Percentiles rank a stretch among this genome's conserved stretches.
Conservation (phyloP, 2,888 invertebrate genomes). For the Stictocephala bisonia region DNA sequence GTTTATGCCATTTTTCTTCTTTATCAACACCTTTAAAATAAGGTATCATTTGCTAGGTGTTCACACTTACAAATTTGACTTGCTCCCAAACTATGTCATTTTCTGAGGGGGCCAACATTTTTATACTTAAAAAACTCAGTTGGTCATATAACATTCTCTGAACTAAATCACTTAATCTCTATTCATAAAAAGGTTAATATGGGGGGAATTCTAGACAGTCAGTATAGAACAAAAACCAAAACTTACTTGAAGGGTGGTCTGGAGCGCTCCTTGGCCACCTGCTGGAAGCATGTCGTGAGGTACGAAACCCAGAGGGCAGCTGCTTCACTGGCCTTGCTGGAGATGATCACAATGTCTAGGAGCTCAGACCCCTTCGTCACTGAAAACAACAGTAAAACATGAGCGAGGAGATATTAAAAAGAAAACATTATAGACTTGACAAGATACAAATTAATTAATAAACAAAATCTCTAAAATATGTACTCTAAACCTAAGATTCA, state of each 20-base stretch:
- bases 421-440: neutral
- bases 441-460: too few species aligned
- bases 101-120: too few species aligned
- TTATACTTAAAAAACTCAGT: too few species aligned
- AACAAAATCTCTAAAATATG: too few species aligned
- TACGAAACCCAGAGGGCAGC: slow-evolving; percentile 85
- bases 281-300: slow-evolving; percentile 84
- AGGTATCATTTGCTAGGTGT: too few species aligned
- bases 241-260: slow-evolving; percentile 83
- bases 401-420: neutral
- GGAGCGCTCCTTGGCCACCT: slow-evolving; percentile 84
- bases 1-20: too few species aligned
- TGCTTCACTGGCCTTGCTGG: slow-evolving; percentile 81
- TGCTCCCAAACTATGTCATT: too few species aligned
- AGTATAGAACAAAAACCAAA: neutral
- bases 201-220: neutral
- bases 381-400: too few species aligned
- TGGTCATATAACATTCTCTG: neutral
- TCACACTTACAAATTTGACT: too few species aligned
- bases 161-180: neutral
- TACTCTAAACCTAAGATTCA: too few species aligned
- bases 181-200: neutral
- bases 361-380: slow-evolving; percentile 66
- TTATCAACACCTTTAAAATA: too few species aligned
- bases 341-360: slow-evolving; percentile 86